Evolutionary conservation across 2,888 invertebrate genomes (phyloP).

Genomic region (Volucella bombylans): DNA sequence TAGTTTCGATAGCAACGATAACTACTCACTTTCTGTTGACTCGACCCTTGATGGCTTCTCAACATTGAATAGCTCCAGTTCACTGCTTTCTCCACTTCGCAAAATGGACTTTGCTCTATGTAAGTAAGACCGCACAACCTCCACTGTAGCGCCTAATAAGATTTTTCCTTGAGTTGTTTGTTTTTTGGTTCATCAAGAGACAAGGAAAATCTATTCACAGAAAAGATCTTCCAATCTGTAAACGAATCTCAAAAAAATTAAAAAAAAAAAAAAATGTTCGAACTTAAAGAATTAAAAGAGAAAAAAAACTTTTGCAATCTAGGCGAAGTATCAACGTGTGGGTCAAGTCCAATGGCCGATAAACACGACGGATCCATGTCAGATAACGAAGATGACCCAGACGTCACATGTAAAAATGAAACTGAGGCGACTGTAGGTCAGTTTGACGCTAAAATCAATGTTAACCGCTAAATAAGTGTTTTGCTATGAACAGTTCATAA

Average conservation of each 20-base stretch:
- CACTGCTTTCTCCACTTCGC: slow-evolving; percentile 84
- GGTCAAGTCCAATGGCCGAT: slow-evolving; percentile 82
- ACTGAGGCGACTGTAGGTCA: slow-evolving; percentile 82
- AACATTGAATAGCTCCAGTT: slow-evolving; percentile 77
- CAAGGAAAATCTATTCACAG: background rate
- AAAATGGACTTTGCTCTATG: slow-evolving; percentile 93
- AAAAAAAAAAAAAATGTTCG: slow-evolving; percentile 9
- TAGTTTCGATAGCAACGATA: slow-evolving; percentile 82
- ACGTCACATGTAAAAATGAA: slow-evolving; percentile 80
- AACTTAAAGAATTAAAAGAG: slow-evolving; percentile 35
- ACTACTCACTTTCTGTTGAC: slow-evolving; percentile 82
- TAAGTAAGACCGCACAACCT: slow-evolving; percentile 84
- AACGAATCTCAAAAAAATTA: slow-evolving; percentile 1
- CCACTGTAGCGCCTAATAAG: slow-evolving; percentile 23
- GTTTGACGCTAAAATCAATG: slow-evolving; percentile 76
- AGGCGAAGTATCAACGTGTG: slow-evolving; percentile 83
- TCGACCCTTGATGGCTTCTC: slow-evolving; percentile 80
- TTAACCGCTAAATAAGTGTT: slow-evolving; percentile 71
- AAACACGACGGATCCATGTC: slow-evolving; percentile 79
- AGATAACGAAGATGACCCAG: slow-evolving; percentile 79
- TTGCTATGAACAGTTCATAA: slow-evolving; percentile 72
- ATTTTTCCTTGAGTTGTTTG: slow-evolving; percentile 83
- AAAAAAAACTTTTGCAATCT: slow-evolving; percentile 72
- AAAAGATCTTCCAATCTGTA: slow-evolving; percentile 1
- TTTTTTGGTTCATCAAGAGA: slow-evolving; percentile 77